phyloP scores from a whole-genome alignment of 2,888 invertebrate genomes.

The Cryptus viduatorius region DNA sequence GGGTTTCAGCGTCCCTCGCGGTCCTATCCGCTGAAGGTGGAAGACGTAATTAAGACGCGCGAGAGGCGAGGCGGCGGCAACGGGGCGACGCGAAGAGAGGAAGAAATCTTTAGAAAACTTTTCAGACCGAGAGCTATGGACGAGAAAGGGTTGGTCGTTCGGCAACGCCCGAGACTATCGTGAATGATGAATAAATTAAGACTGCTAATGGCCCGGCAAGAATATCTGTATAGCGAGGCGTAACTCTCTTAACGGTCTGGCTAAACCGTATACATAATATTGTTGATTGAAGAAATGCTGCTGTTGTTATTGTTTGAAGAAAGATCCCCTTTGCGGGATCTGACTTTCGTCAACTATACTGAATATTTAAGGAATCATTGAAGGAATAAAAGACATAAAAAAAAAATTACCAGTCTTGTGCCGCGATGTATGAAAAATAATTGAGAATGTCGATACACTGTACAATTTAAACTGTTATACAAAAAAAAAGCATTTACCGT shows the following conservation, averaged over 20 bases:
- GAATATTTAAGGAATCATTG: background rate
- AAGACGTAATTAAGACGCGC: slow-evolving; percentile 59
- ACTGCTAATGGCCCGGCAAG: slow-evolving; percentile 80
- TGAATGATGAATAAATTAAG: slow-evolving; percentile 84
- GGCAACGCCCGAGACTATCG: slow-evolving; percentile 61
- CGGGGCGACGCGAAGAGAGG: slow-evolving; percentile 40
- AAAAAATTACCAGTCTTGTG: background rate
- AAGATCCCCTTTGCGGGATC: background rate
- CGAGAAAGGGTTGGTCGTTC: slow-evolving; percentile 79
- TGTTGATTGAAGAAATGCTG: background rate
- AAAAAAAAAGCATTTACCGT: background rate
- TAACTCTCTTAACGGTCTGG: slow-evolving; percentile 41
- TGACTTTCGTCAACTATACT: background rate
- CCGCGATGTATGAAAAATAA: background rate
- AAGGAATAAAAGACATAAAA: background rate
- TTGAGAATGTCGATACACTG: background rate
- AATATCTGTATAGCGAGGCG: slow-evolving; percentile 52
- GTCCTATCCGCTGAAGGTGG: slow-evolving; percentile 25
- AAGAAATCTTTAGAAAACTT: slow-evolving; percentile 82
- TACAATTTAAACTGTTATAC: background rate
- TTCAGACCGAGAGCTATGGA: slow-evolving; percentile 81
- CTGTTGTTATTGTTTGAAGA: background rate
- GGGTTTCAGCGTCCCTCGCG: slow-evolving; percentile 29
- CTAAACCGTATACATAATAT: slow-evolving; percentile 23
- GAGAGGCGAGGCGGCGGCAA: slow-evolving; percentile 40